phyloP scores from a whole-genome alignment of 2,797 vertebrate species.

The Synaphobranchus kaupii region DNA sequence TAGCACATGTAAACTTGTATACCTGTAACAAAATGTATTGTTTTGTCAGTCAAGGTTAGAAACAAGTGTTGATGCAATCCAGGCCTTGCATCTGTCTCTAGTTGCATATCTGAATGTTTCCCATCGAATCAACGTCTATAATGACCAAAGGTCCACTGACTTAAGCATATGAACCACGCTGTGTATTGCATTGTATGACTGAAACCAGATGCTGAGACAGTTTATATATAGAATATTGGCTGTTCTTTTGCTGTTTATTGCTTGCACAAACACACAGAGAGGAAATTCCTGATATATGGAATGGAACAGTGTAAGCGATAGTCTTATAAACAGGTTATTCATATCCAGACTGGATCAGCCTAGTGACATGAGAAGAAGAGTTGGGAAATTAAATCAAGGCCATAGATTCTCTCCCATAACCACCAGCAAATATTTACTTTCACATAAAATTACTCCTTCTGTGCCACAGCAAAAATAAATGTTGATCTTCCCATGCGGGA shows the following conservation, averaged over 20 bases:
- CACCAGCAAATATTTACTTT: constrained; percentile 12
- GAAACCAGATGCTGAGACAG: neutral
- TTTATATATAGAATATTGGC: neutral
- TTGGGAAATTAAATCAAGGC: constrained; percentile 18
- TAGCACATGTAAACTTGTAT: neutral
- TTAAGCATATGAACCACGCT: neutral
- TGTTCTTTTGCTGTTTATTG: neutral
- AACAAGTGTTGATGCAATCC: neutral
- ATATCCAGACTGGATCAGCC: neutral
- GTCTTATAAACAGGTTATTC: neutral
- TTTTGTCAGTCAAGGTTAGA: neutral
- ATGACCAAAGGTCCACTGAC: neutral
- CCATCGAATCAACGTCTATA: neutral
- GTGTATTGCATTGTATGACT: neutral
- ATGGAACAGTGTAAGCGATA: neutral
- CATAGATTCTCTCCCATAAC: neutral
- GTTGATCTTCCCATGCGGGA: neutral
- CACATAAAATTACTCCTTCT: constrained; percentile 23
- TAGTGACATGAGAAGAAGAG: neutral
- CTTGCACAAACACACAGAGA: neutral
- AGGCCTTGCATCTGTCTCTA: neutral
- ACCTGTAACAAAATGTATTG: neutral
- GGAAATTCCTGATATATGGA: neutral
- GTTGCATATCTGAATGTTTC: neutral
- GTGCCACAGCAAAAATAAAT: constrained; percentile 23